Conservation (phyloP, 2,113 vertebrate species). For the Pyxicephalus adspersus region DNA sequence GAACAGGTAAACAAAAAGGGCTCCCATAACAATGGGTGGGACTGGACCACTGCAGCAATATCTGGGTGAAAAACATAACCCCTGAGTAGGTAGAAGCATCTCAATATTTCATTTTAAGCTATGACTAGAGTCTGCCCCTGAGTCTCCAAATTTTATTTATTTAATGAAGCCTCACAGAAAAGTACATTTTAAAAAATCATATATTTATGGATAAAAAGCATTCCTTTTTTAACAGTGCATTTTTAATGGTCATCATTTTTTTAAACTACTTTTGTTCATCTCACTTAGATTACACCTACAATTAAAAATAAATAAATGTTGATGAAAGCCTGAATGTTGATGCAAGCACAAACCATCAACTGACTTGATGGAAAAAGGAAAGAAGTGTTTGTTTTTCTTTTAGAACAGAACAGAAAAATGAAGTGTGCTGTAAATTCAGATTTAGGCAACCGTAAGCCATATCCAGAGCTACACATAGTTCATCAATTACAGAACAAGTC, state of each 20-base stretch:
- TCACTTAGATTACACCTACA: constrained; percentile 15
- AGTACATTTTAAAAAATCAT: background rate
- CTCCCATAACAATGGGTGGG: background rate
- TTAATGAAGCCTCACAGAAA: background rate
- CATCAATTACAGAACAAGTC: background rate
- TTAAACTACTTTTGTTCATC: constrained; percentile 4
- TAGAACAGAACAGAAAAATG: background rate
- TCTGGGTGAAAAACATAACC: too few species aligned
- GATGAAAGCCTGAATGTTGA: background rate
- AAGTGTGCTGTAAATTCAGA: background rate
- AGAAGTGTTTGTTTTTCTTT: background rate
- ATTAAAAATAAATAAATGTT: constrained; percentile 19
- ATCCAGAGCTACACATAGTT: background rate
- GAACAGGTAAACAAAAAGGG: too few species aligned
- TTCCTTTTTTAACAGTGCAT: background rate
- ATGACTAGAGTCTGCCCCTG: too few species aligned
- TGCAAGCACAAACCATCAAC: background rate
- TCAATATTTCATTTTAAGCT: too few species aligned
- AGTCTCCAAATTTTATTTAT: constrained; percentile 9
- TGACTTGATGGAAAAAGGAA: background rate
- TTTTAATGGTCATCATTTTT: constrained; percentile 36
- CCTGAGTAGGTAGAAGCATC: too few species aligned
- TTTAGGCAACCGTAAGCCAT: background rate
- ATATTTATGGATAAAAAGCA: constrained; percentile 20
- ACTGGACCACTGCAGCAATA: background rate